Evolutionary conservation across 2,797 vertebrate species (phyloP).

Genomic region (Thunnus albacares): DNA sequence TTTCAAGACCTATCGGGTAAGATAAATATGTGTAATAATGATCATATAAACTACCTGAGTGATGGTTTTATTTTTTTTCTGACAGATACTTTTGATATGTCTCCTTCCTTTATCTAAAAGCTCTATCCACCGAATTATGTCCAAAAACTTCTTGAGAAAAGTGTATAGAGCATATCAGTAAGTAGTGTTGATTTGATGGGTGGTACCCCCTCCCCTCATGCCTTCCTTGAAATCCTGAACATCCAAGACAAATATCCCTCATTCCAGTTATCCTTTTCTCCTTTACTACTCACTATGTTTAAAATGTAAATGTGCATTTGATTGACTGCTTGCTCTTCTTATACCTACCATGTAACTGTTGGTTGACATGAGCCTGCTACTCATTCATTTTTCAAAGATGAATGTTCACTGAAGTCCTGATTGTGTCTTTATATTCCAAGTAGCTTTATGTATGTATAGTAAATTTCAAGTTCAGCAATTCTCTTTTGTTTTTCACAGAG

Average conservation of each 20-base stretch:
- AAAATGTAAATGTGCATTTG: slow-evolving; percentile 21
- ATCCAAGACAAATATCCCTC: slow-evolving; percentile 24
- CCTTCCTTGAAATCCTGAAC: slow-evolving; percentile 54
- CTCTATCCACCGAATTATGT: slow-evolving; percentile 88
- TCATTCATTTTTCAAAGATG: slow-evolving; percentile 48
- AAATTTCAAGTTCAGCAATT: slow-evolving; percentile 2
- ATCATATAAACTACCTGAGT: slow-evolving; percentile 9
- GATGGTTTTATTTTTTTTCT: slow-evolving; percentile 36
- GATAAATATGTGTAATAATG: slow-evolving; percentile 35
- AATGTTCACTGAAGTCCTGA: slow-evolving; percentile 30
- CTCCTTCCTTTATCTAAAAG: slow-evolving; percentile 84
- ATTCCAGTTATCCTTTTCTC: slow-evolving; percentile 33
- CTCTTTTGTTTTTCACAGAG: slow-evolving; percentile 83
- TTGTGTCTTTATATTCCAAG: slow-evolving; percentile 22
- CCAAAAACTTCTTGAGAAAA: slow-evolving; percentile 93
- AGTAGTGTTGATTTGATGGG: slow-evolving; percentile 79
- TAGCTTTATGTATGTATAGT: not conserved
- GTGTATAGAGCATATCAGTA: slow-evolving; percentile 93
- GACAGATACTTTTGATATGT: slow-evolving; percentile 72
- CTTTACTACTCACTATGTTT: slow-evolving; percentile 33
- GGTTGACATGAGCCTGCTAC: slow-evolving; percentile 22
- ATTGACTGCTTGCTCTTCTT: slow-evolving; percentile 37
- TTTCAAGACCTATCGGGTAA: slow-evolving; percentile 99
- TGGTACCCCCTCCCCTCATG: slow-evolving; percentile 54
- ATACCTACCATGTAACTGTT: slow-evolving; percentile 17